Evolutionary conservation across 2,113 vertebrate species (phyloP).

Genomic region (Oenanthe melanoleuca): DNA sequence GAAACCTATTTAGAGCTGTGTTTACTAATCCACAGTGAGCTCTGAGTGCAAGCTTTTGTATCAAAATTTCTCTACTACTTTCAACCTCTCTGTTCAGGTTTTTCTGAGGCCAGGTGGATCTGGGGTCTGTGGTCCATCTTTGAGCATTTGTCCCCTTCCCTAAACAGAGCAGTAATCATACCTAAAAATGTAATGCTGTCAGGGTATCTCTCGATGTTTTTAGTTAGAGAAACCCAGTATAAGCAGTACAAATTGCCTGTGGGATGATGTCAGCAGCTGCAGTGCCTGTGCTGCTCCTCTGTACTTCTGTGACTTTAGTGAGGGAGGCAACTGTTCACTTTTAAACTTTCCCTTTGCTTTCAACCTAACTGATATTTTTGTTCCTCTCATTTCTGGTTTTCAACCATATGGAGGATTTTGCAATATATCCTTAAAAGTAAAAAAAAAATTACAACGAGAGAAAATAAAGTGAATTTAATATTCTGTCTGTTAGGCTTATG

Average conservation of each 20-base stretch:
- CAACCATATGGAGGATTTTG: background rate
- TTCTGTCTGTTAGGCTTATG: background rate
- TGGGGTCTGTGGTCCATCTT: background rate
- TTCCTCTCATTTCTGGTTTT: background rate
- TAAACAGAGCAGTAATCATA: background rate
- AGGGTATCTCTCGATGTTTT: background rate
- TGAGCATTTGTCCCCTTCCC: background rate
- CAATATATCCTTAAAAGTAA: background rate
- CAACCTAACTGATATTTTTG: background rate
- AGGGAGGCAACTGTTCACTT: background rate
- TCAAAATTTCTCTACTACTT: background rate
- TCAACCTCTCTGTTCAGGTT: background rate
- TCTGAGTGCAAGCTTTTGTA: background rate
- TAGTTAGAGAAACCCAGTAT: background rate
- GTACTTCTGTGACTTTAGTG: background rate
- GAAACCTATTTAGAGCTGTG: background rate
- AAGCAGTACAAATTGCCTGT: background rate
- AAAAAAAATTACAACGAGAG: background rate
- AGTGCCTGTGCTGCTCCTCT: rapidly evolving
- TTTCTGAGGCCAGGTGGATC: background rate
- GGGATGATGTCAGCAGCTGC: background rate
- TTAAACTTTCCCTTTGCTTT: background rate
- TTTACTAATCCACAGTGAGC: background rate
- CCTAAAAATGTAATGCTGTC: background rate
- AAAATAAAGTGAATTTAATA: background rate